Evolutionary conservation across 1,140 invertebrate genomes (phyloP).

Genomic region (Penaeus japonicus): DNA sequence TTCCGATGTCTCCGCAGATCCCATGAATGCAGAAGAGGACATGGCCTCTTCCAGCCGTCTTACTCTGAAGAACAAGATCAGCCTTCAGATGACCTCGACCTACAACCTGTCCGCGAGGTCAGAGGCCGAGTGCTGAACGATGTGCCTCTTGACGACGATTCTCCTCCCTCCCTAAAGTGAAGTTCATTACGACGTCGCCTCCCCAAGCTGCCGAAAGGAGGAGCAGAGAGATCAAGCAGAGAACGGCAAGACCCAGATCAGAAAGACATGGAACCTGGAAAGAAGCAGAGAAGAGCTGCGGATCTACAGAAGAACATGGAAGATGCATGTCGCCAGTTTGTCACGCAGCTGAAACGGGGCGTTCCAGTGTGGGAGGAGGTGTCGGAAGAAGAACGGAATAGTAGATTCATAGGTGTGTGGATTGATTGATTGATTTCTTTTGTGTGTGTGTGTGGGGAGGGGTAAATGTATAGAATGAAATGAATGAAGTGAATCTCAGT

Average conservation of each 20-base stretch:
- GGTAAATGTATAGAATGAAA: not conserved
- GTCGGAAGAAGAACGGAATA: slow-evolving; percentile 9
- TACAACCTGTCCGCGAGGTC: slow-evolving; percentile 32
- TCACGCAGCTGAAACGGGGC: slow-evolving; percentile 20
- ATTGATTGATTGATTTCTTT: no score
- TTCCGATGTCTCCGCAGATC: no score
- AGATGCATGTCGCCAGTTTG: not conserved
- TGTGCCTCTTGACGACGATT: not conserved
- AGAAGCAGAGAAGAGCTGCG: not conserved
- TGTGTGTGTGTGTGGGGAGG: not conserved
- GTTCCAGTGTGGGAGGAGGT: slow-evolving; percentile 44
- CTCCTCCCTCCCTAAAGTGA: slow-evolving; percentile 1
- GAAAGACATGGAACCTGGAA: not conserved
- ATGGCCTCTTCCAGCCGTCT: no score
- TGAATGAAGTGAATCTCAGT: no score
- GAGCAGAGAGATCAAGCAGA: not conserved
- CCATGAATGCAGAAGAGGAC: no score
- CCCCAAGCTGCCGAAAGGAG: not conserved
- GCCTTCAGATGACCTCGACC: slow-evolving; percentile 26
- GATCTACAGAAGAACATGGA: not conserved
- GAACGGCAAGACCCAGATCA: not conserved
- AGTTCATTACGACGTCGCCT: slow-evolving; percentile 44
- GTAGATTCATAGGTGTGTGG: slow-evolving; percentile 18
- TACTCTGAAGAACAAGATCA: no score
- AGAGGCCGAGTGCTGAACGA: slow-evolving; percentile 37